Evolutionary conservation across 2,113 vertebrate species (phyloP).

Genomic region (Sphaerodactylus townsendi): DNA sequence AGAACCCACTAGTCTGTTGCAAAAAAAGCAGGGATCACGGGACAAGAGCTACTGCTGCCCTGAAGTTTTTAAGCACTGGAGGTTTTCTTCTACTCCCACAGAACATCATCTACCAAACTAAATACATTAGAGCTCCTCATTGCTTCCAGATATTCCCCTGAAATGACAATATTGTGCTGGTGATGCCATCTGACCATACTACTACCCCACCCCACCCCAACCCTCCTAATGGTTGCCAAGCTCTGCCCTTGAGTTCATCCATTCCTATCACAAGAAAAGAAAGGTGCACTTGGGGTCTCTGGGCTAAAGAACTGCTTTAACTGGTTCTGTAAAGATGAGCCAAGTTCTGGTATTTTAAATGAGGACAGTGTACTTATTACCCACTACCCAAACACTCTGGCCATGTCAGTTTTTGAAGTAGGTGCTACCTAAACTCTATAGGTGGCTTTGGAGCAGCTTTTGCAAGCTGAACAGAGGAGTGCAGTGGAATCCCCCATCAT

Average conservation of each 20-base stretch:
- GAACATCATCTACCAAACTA: neutral
- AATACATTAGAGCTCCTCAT: neutral
- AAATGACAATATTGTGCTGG: too few relatives aligned
- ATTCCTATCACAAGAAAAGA: neutral
- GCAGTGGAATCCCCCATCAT: neutral
- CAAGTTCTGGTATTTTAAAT: neutral
- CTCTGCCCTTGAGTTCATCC: neutral
- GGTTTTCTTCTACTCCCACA: neutral
- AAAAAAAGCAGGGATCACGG: neutral
- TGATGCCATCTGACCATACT: too few relatives aligned
- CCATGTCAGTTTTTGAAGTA: neutral
- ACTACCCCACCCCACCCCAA: too few relatives aligned
- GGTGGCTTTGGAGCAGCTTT: neutral
- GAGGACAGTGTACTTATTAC: neutral
- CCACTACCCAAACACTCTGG: neutral
- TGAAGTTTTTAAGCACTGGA: neutral
- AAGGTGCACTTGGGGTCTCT: neutral
- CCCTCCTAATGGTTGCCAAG: too few relatives aligned
- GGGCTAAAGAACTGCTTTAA: neutral
- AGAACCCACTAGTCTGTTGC: too few relatives aligned
- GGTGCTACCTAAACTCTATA: neutral
- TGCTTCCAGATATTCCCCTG: too few relatives aligned
- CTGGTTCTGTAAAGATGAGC: neutral
- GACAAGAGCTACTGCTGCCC: neutral
- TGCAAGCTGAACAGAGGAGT: neutral